A percentile compares a stretch with the other conserved stretches of the same genome.
phyloP scores from a whole-genome alignment of 1,140 invertebrate species.

The Fopius arisanus region DNA sequence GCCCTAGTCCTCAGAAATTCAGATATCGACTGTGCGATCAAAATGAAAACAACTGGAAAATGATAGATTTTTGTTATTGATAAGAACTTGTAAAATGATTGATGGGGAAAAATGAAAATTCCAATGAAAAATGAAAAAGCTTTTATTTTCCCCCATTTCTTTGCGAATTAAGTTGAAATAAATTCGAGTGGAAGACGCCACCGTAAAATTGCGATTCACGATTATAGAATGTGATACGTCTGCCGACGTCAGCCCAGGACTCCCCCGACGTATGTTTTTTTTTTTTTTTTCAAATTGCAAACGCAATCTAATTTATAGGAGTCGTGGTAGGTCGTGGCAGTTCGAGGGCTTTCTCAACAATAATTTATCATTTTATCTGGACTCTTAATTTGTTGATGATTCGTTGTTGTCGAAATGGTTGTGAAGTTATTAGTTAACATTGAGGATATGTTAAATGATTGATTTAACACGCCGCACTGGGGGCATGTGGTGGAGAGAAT shows the following conservation, averaged over 20 bases:
- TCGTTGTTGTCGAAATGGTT: conserved; percentile 65
- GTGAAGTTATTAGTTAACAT: conserved; percentile 58
- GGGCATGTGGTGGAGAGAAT: neutral
- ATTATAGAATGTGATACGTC: conserved; percentile 60
- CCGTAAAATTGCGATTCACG: conserved; percentile 46
- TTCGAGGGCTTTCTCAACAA: conserved; percentile 58
- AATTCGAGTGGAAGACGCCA: neutral
- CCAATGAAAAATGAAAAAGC: too few species aligned
- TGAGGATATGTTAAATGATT: conserved; percentile 52
- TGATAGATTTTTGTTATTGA: too few species aligned
- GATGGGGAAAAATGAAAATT: too few species aligned
- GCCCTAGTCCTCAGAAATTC: too few species aligned
- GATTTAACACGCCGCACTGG: neutral
- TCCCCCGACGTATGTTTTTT: neutral
- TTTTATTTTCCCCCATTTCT: neutral
- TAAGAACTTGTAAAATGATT: too few species aligned
- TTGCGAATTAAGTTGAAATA: neutral
- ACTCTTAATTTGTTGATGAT: conserved; percentile 57
- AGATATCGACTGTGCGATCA: too few species aligned
- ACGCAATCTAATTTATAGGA: too few species aligned
- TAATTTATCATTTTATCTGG: conserved; percentile 36
- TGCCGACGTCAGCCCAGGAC: conserved; percentile 21
- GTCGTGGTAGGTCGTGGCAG: conserved; percentile 38
- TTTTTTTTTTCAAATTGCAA: neutral
- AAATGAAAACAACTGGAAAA: too few species aligned